Base-by-base conservation (phyloP, 2,888 invertebrate genomes). In the Orchesellides sinensis region DNA sequence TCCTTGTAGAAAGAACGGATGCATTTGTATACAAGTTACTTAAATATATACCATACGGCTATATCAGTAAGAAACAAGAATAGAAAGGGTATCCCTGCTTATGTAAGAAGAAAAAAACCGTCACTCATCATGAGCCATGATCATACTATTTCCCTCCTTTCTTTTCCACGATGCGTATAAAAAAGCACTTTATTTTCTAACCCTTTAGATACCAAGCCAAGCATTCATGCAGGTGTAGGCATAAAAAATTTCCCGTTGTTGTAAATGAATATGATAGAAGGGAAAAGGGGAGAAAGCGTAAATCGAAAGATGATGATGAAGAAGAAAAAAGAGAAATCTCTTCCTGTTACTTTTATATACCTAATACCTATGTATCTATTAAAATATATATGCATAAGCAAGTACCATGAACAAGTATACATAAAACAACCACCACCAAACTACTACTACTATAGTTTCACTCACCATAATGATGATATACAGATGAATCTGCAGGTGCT, bases 381-480 rank as follows among this genome's bases (percentile, higher is more conserved):
- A n/a, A n/a, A n/a, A n/a, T n/a, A n/a, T n/a, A n/a, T n/a, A n/a
- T n/a, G 8, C 40, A 35, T 14, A 6, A 35, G 8, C 14, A 10
- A 10, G 14, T 35, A 6, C 40, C 40, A 6, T 14, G 40, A 6
- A 35, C 40, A 10, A 35, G 6, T 6, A 10, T 35, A 35, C 40
- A 35, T 35, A 12, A 35, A n/a, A n/a, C n/a, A n/a, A n/a, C n/a
- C n/a, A n/a, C n/a, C n/a, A n/a, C n/a, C n/a, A n/a, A n/a, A n/a
- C n/a, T n/a, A n/a, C n/a, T n/a, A n/a, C n/a, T n/a, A n/a, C n/a
- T n/a, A n/a, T n/a, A n/a, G n/a, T n/a, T n/a, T 40, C 78, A 90
- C 92, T 92, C 91, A 95, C 97, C 97, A 90, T 96, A 97, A 91
- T 97, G 96, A 91, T 96, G 96, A 90, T 96, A 94, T 65, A 96